Conservation (phyloP, 2,797 vertebrate genomes). For the Uromys caudimaculatus region DNA sequence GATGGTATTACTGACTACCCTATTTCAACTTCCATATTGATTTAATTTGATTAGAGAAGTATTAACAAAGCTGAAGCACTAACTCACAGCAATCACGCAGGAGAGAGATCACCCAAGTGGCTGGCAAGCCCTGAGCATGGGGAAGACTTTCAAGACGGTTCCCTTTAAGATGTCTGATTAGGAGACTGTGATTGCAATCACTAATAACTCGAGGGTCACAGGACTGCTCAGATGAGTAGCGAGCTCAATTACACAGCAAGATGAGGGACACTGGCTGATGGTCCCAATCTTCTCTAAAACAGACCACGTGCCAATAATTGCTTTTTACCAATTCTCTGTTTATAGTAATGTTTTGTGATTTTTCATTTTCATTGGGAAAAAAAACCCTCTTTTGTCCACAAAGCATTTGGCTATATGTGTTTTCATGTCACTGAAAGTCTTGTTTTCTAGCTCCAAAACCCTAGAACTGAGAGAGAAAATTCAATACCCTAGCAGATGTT, state of each 20-base stretch:
- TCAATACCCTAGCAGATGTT: background rate
- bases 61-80: slow-evolving; percentile 80
- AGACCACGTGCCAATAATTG: slow-evolving; percentile 71
- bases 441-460: slow-evolving; percentile 46
- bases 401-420: slow-evolving; percentile 32
- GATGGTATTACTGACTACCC: slow-evolving; percentile 33
- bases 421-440: slow-evolving; percentile 41
- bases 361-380: slow-evolving; percentile 70
- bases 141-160: slow-evolving; percentile 83
- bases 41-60: slow-evolving; percentile 82
- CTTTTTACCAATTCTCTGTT: slow-evolving; percentile 78
- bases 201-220: slow-evolving; percentile 86
- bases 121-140: slow-evolving; percentile 71
- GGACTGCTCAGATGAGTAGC: slow-evolving; percentile 82
- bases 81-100: slow-evolving; percentile 71
- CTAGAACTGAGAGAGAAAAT: slow-evolving; percentile 28
- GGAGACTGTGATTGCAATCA: slow-evolving; percentile 88
- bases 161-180: slow-evolving; percentile 86
- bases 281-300: slow-evolving; percentile 78
- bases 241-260: slow-evolving; percentile 86
- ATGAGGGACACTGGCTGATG: slow-evolving; percentile 60
- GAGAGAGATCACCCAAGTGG: slow-evolving; percentile 65
- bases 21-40: slow-evolving; percentile 60
- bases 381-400: slow-evolving; percentile 69
- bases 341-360: slow-evolving; percentile 74